Base-by-base conservation (phyloP, 2,113 vertebrate genomes). In the Nematolebias whitei region DNA sequence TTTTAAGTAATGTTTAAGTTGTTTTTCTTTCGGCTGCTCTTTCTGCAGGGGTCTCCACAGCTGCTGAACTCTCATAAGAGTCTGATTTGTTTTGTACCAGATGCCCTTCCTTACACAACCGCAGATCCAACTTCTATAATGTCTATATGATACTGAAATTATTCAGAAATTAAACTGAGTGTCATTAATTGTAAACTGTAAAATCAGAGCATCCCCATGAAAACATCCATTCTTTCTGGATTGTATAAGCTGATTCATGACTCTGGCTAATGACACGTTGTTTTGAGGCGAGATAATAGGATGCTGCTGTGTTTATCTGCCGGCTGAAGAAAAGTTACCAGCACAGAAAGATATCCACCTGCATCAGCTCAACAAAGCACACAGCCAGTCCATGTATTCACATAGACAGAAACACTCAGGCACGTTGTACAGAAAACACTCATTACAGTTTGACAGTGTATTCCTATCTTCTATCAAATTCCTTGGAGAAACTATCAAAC, bases 201-300 rank as follows among this genome's bases (percentile, higher is more conserved):
- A 38, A 23, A 23, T 10, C 14, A 16, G 1, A 1, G 59, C 62
- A 1, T 47, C 20, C 20, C 51, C 49, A 12, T 12, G 26, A 6
- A 11, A 18, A 69, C 38, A 23, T 19, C 26, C 51, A 39, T 26
- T 51, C 40, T 13, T 12, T 32, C 9, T 12, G 35, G 19, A 19
- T 47, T 15, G 5, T n/a, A 20, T 22, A 16, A 54, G 24, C 18
- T 76, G 44, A 50, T 65, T 57, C 19, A 22, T 62, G 66, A 57
- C 45, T 10, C 13, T 43, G 43, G 53, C 41, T 52, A 44, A 57
- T 14, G 8, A 19, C 47, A 52, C 12, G 56, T 43, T 32, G 35
- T 64, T 53, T 59, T 19, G 14, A 65, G 26, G 26, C 47, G 57
- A 13, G 62, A 74, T 40, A 50, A 39, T n/a, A 58, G 29, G 35